Percentiles rank a stretch among this genome's conserved stretches.
Evolutionary conservation across 2,797 vertebrate genomes (phyloP).

Genomic region (Eptatretus atami): DNA sequence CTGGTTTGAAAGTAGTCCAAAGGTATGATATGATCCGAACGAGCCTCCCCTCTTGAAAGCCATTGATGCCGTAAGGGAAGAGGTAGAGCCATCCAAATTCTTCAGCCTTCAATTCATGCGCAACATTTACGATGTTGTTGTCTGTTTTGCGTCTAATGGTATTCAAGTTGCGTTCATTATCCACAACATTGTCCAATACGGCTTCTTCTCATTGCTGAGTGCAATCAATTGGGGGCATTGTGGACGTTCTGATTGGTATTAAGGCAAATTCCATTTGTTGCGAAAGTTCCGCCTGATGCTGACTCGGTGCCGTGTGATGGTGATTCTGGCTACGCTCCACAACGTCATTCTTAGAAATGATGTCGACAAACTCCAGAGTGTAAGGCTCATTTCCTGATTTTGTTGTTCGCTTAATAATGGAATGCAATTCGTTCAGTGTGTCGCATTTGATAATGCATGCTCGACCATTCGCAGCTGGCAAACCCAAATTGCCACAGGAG

Average conservation of each 20-base stretch:
- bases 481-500: background rate
- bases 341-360: background rate
- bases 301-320: too few relatives aligned
- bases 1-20: background rate
- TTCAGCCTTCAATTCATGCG: background rate
- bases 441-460: slow-evolving; percentile 1
- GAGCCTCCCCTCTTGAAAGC: background rate
- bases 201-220: too few relatives aligned
- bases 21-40: background rate
- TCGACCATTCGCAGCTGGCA: background rate
- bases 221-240: too few relatives aligned
- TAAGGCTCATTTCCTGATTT: background rate
- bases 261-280: too few relatives aligned
- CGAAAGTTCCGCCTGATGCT: too few relatives aligned
- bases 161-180: background rate
- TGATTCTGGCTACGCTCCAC: too few relatives aligned
- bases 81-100: background rate
- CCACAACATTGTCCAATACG: background rate
- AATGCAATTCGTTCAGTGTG: background rate
- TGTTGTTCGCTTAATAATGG: background rate
- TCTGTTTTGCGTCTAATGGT: background rate
- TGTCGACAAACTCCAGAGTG: background rate
- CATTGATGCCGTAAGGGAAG: background rate
- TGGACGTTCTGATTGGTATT: too few relatives aligned
- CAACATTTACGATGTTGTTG: background rate